Percentiles rank a stretch among this genome's conserved stretches.
Conservation (phyloP, 2,888 invertebrate species). For the Phanerotoma sp. region DNA sequence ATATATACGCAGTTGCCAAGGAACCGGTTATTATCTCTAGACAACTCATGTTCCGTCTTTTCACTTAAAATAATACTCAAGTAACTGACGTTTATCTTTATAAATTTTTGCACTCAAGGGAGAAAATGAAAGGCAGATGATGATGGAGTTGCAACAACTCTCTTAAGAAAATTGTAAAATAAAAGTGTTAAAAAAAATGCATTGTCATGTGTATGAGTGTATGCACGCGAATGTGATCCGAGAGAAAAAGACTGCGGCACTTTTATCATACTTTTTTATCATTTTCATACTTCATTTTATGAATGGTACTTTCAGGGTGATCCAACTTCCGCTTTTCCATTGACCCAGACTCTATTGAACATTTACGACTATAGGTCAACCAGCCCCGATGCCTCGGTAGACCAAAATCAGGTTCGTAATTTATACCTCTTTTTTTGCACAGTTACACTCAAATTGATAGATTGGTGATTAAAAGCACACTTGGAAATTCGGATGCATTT, state of each 20-base stretch:
- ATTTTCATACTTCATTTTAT: background rate
- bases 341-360: constrained; percentile 58
- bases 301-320: constrained; percentile 43
- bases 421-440: background rate
- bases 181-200: background rate
- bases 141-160: background rate
- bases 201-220: background rate
- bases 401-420: constrained; percentile 53
- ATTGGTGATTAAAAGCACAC: no score
- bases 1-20: background rate
- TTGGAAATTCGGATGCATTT: no score
- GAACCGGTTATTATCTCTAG: constrained; percentile 11
- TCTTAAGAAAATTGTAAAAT: background rate
- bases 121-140: no score
- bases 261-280: background rate
- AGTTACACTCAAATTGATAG: no score
- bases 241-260: no score
- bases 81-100: constrained; percentile 26
- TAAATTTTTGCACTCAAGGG: constrained; percentile 1
- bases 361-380: constrained; percentile 56
- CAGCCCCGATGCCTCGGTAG: constrained; percentile 53
- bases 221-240: no score
- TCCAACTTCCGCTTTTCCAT: constrained; percentile 51
- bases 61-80: constrained; percentile 11
- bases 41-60: background rate